Base-by-base conservation (phyloP, 2,888 invertebrate genomes). In the Rutpela maculata region DNA sequence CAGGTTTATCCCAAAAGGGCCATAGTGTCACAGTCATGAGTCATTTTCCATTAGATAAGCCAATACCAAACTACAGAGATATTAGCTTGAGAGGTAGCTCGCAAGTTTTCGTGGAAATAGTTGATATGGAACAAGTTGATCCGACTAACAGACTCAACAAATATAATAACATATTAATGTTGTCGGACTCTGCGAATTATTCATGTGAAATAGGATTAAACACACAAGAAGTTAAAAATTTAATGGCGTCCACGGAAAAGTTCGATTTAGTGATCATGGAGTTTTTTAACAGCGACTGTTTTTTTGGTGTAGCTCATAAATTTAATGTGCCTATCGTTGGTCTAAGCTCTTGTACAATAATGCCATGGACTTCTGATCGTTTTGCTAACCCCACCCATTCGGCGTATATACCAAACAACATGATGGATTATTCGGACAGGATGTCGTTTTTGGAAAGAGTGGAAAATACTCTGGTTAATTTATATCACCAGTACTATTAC, bases 271-370 rank as follows among this genome's bases (percentile, higher is more conserved):
- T 95, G 7, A 87, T 96, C 0, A 90, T 93, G 6, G 84, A 96
- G 88, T 92, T 92, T 74, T 95, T 96, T 86, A 94, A 94, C 81
- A 92, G 92, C 67, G 94, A 95, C 85, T 95, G 95, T 86, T 93
- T 93, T 86, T 88, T 95, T 81, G 93, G 93, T 1, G 87, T 96
- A 43, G 93, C 93, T 0, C 91, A 94, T 83, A 92, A 93, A 82
- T 91, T 94, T 62, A 78, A 84, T 15, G 84, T 81, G 59, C 92
- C 92, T 0, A 89, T 92, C 63, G 91, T 93, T 60, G 92, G 91
- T 83, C n/a, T 92, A 70, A 91, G 91, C 1, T 87, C 93, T 71
- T 90, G 91, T 3, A 91, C 93, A 0, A 91, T 91, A 77, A 89
- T 89, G 1, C 91, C 92, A 0, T 92, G 91, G 90, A 87, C 89